Evolutionary conservation across 1,140 invertebrate species (phyloP), one percentile per base, ranked within the genome.

Genomic region (Drosophila ohnishii): DNA sequence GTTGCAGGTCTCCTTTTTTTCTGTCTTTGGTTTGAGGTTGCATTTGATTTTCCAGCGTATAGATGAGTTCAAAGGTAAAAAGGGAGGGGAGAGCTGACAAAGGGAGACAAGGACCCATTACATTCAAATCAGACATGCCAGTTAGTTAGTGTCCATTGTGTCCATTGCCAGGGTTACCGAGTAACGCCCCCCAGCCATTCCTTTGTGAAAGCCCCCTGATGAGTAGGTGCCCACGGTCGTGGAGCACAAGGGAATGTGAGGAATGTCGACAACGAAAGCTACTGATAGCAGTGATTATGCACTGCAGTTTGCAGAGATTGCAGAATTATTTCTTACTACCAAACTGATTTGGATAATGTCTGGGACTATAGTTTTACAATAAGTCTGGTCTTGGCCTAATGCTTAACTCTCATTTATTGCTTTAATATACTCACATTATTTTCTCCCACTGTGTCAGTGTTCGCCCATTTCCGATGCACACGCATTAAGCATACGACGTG

Each of bases 81-180:
- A 4, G 25, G 56, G 22, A 40, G 7, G n/a, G 22, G 25, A 22
- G 9, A 37, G 50, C 34, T 34, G 50, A 35, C 50, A 45, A 39
- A 30, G 39, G 14, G 25, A 47, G 37, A 45, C n/a, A 74, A 65
- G 75, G 66, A 65, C 66, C 77, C 70, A 88, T 88, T 89, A 88
- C 81, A 88, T 88, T 88, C 84, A 88, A 88, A 88, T 88, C 84
- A 88, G 84, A 71, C 63, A 47, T 28, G 44, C 79, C 77, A 80
- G 84, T 88, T 88, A 88, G 84, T 88, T 88, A 88, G 84, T 84
- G 74, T 60, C 80, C 80, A 88, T 88, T 88, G 84, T 88, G 80
- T 48, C n/a, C 62, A 45, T 42, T 40, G 53, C 60, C 63, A 69
- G 34, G 71, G 45, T 48, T 42, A 55, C 40, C 10, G 51, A 25